Percentiles rank a stretch among this genome's conserved stretches.
These are phyloP conservation scores for Melanaphis sacchari DNA, from an alignment of 1,140 invertebrate species.

Conservation along the genomic window DNA sequence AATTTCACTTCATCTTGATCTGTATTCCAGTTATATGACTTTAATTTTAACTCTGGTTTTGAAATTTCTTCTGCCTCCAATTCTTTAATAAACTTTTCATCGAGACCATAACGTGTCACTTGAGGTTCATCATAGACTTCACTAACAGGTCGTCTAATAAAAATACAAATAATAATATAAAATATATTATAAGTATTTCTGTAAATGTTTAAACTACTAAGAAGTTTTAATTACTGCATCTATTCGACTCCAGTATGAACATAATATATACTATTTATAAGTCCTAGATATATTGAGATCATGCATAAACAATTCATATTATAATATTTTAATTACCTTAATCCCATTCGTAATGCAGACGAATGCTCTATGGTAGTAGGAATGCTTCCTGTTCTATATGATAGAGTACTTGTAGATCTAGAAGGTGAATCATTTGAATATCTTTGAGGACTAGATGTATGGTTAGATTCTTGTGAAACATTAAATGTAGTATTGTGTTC, in stretches of 20 bases:
- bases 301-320: not conserved
- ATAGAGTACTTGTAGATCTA: not conserved
- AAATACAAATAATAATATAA: not conserved
- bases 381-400: constrained; percentile 30
- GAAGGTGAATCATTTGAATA: constrained; percentile 47
- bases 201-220: not conserved
- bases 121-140: constrained; percentile 28
- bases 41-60: constrained; percentile 49
- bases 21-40: constrained; percentile 42
- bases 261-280: not conserved
- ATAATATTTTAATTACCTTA: not conserved
- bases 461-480: constrained; percentile 40
- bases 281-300: not conserved
- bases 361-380: not conserved
- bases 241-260: not conserved
- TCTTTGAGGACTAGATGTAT: constrained; percentile 36
- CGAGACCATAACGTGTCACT: constrained; percentile 40
- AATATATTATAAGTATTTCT: not conserved
- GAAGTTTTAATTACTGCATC: not conserved
- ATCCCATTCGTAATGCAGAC: constrained; percentile 22
- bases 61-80: constrained; percentile 51
- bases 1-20: constrained; percentile 29
- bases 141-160: constrained; percentile 32
- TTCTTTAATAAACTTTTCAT: constrained; percentile 52
- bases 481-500: constrained; percentile 50